Percentiles rank a stretch among this genome's conserved stretches.
These are phyloP conservation scores for Hephaestus fuliginosus DNA, from an alignment of 2,797 vertebrate species.

Conservation along the genomic window DNA sequence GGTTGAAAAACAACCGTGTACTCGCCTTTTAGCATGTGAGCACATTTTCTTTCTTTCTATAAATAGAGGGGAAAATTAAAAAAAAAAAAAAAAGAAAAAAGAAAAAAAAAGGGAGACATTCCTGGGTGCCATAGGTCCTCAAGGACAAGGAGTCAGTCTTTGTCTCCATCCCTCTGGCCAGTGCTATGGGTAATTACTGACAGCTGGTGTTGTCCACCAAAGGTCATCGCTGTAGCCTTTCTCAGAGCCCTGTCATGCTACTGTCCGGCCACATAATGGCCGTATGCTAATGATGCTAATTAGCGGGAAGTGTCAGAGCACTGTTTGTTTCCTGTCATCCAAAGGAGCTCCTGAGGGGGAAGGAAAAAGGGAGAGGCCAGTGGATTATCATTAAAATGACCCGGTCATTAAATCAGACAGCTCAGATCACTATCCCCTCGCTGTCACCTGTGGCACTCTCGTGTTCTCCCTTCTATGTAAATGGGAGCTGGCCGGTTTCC, in stretches of 20 bases:
- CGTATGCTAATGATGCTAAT: constrained; percentile 89
- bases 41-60: constrained; percentile 26
- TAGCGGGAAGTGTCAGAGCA: constrained; percentile 86
- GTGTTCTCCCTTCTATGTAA: constrained; percentile 18
- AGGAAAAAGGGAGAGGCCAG: constrained; percentile 41
- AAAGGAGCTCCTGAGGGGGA: constrained; percentile 62
- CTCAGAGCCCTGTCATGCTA: constrained; percentile 85
- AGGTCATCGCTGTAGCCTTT: constrained; percentile 87
- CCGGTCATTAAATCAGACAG: constrained; percentile 72
- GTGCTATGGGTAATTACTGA: constrained; percentile 87
- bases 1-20: constrained; percentile 44
- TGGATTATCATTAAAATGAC: constrained; percentile 81
- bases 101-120: constrained; percentile 34
- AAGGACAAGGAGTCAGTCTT: constrained; percentile 76
- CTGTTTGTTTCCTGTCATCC: constrained; percentile 88
- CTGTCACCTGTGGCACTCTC: constrained; percentile 54
- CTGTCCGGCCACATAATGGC: constrained; percentile 86
- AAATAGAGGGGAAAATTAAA: constrained; percentile 48
- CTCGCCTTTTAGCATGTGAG: constrained; percentile 35
- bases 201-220: constrained; percentile 89
- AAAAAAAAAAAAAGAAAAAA: no score
- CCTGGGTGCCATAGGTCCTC: constrained; percentile 57
- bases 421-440: constrained; percentile 63
- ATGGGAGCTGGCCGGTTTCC: neutral
- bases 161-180: constrained; percentile 65